Evolutionary conservation across 2,888 invertebrate genomes (phyloP), one percentile per base, ranked within the genome.

Genomic region (Mythimna pallens): DNA sequence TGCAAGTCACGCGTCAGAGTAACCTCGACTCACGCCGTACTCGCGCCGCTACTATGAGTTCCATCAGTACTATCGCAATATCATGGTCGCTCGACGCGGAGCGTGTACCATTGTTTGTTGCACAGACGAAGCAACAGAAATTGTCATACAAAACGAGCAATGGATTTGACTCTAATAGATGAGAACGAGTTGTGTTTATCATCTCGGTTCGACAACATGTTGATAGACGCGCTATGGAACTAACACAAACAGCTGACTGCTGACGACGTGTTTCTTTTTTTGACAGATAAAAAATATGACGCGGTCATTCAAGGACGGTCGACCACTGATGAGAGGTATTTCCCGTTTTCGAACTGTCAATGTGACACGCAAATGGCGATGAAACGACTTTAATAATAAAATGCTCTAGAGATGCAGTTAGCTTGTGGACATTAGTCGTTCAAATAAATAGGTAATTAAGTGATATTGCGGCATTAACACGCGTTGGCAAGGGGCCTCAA

Each of bases 1-100:
- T 96, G 96, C 96, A 96, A 96, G 96, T 96, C 95, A 96, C 96
- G 96, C 96, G 96, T 96, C 96, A 95, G 94, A 93, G 93, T 95
- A 96, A 96, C 96, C 96, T 96, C 96, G 95, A 91, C 94, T 94
- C 94, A 93, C 94, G 94, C 93, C 92, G 94, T 95, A 93, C 93
- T 94, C 93, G 92, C 89, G 83, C 91, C 92, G 88, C 87, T 94
- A 94, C 93, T 87, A 89, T 87, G 91, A 86, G 91, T 89, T 89
- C 89, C 83, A 81, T 88, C 90, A 86, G 89, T 90, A 89, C 82
- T 86, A 87, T 88, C 83, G 87, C 84, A 86, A 85, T 84, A 81
- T 77, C 54, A 70, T 81, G 85, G 77, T 76, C 81, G 73, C 69
- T 74, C 76, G 74, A 68, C 61, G 57, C 79, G 73, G 43, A 76